Percentiles rank a stretch among this genome's conserved stretches.
Conservation (phyloP, 1,140 invertebrate species). For the Cepaea nemoralis region DNA sequence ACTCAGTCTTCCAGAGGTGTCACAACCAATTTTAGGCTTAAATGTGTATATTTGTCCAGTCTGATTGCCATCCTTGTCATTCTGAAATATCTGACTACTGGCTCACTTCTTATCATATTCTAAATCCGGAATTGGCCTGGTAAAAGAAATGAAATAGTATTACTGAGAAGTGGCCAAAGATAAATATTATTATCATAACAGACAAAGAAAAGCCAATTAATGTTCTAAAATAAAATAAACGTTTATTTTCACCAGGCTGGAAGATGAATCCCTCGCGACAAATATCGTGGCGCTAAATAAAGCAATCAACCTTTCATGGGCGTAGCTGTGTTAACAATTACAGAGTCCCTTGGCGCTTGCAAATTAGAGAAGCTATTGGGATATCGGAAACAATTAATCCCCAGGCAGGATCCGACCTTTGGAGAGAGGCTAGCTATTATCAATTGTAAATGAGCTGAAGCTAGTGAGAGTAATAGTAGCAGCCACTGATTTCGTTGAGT, state of each 20-base stretch:
- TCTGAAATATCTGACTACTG: no score
- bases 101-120: no score
- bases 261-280: constrained; percentile 25
- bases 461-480: neutral
- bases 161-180: no score
- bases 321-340: constrained; percentile 22
- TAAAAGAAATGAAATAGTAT: no score
- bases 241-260: neutral
- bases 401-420: neutral
- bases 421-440: constrained; percentile 27
- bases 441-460: constrained; percentile 16
- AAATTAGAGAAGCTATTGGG: constrained; percentile 15
- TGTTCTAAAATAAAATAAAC: neutral
- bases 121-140: no score
- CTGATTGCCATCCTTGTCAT: no score
- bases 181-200: neutral
- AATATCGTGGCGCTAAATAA: constrained; percentile 41
- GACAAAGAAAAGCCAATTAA: neutral
- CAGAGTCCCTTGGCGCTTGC: constrained; percentile 6
- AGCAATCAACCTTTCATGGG: constrained; percentile 9
- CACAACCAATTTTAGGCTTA: no score
- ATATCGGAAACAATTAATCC: constrained; percentile 36
- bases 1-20: no score
- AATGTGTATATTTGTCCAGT: no score
- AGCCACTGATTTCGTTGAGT: constrained; percentile 24